A percentile compares a stretch with the other conserved stretches of the same genome.
Evolutionary conservation across 2,113 vertebrate species (phyloP).

Genomic region (Grallaria varia): DNA sequence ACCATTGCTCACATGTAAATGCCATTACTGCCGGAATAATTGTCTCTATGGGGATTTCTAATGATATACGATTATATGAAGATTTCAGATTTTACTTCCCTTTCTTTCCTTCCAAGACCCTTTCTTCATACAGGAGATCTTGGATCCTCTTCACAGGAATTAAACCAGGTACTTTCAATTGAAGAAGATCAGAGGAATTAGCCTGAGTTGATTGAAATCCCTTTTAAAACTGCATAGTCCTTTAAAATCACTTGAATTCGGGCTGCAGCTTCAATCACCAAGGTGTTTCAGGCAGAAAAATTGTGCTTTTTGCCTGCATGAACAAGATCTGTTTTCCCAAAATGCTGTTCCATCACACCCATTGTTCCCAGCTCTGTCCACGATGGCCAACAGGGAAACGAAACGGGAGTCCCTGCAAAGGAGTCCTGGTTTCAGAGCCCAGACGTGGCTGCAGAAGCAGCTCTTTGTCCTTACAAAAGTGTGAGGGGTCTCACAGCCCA

Average conservation of each 20-base stretch:
- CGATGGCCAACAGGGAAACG: neutral
- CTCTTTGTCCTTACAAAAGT: neutral
- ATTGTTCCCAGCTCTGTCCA: neutral
- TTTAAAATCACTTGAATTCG: neutral
- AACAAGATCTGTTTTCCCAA: neutral
- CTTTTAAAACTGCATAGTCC: neutral
- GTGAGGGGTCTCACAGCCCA: neutral
- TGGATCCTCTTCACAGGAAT: neutral
- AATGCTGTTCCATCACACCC: neutral
- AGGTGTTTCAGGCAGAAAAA: neutral
- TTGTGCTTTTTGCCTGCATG: neutral
- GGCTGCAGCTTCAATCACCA: neutral
- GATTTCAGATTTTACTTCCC: neutral
- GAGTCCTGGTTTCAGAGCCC: neutral
- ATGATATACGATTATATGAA: neutral
- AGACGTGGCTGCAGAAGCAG: neutral
- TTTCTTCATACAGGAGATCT: neutral
- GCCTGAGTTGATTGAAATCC: neutral
- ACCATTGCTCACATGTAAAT: neutral
- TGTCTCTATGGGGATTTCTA: neutral
- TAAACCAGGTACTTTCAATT: neutral
- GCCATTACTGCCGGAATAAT: neutral
- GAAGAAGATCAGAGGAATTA: neutral
- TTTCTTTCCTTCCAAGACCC: neutral
- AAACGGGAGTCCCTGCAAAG: neutral